These are phyloP conservation scores for Belgica antarctica DNA, from an alignment of 2,888 invertebrate species.

Conservation along the genomic window DNA sequence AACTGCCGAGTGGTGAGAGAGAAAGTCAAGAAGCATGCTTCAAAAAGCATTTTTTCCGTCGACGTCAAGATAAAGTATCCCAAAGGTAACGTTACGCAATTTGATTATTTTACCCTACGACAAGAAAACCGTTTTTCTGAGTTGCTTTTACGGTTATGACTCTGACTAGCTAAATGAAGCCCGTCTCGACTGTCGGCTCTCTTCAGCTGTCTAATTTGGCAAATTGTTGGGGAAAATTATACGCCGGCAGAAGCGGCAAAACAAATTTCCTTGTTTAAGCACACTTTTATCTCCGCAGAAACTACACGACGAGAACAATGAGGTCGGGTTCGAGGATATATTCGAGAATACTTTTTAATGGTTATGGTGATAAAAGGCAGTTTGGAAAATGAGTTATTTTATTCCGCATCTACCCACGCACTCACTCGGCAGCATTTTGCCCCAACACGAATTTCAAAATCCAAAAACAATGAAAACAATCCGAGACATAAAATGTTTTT, in stretches of 20 bases:
- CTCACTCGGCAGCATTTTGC: not conserved
- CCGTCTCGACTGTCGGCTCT: not conserved
- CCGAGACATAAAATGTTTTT: constrained; percentile 12
- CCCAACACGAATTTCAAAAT: constrained; percentile 6
- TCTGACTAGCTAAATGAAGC: not conserved
- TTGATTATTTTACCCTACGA: constrained; percentile 19
- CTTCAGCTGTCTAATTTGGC: no score
- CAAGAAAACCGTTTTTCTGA: constrained; percentile 8
- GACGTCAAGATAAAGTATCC: constrained; percentile 24
- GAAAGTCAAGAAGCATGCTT: not conserved
- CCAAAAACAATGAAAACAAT: not conserved
- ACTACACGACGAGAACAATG: constrained; percentile 28
- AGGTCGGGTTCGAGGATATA: not conserved
- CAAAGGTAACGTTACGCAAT: constrained; percentile 42
- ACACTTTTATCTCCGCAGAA: constrained; percentile 5
- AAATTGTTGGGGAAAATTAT: no score
- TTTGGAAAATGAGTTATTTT: constrained; percentile 24
- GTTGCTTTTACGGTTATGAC: constrained; percentile 40
- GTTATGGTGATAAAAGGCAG: constrained; percentile 19
- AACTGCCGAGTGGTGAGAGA: no score
- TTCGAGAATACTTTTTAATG: no score
- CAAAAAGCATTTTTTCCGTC: not conserved
- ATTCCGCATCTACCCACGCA: not conserved
- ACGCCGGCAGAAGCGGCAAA: no score
- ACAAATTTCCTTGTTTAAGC: constrained; percentile 4